phyloP scores from a whole-genome alignment of 2,113 vertebrate species.

The Carassius gibelio region DNA sequence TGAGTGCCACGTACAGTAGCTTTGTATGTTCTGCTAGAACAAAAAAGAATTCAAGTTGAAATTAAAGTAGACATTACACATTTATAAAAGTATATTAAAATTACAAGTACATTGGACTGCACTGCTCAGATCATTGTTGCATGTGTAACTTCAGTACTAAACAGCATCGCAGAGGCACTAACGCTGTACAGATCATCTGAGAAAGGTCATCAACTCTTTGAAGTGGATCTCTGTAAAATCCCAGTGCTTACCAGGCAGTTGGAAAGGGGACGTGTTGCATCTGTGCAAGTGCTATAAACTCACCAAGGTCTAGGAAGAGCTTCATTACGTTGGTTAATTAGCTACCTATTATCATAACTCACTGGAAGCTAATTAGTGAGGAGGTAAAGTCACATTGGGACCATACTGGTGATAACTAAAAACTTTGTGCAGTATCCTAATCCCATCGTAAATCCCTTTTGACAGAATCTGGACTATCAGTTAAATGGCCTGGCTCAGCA shows the following conservation, averaged over 20 bases:
- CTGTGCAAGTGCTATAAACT: conserved; percentile 53
- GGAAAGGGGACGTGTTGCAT: conserved; percentile 5
- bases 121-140: neutral
- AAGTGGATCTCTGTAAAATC: conserved; percentile 35
- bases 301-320: conserved; percentile 52
- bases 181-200: conserved; percentile 28
- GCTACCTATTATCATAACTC: conserved; percentile 64
- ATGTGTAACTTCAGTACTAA: neutral
- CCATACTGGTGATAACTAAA: conserved; percentile 26
- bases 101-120: neutral
- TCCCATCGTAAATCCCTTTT: conserved; percentile 7
- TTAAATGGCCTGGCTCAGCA: neutral
- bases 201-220: conserved; percentile 56
- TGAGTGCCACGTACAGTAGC: neutral
- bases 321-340: conserved; percentile 67
- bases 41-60: neutral
- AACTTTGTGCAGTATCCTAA: conserved; percentile 22
- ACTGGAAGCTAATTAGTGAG: conserved; percentile 64
- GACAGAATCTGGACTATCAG: neutral
- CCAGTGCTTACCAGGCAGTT: conserved; percentile 14
- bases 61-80: neutral
- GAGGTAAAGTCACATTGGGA: conserved; percentile 50
- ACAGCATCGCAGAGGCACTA: neutral
- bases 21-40: neutral
- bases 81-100: neutral